Percentiles rank a stretch among this genome's conserved stretches.
Evolutionary conservation across 2,888 invertebrate genomes (phyloP).

Genomic region (Brachynemurus nebulosus): DNA sequence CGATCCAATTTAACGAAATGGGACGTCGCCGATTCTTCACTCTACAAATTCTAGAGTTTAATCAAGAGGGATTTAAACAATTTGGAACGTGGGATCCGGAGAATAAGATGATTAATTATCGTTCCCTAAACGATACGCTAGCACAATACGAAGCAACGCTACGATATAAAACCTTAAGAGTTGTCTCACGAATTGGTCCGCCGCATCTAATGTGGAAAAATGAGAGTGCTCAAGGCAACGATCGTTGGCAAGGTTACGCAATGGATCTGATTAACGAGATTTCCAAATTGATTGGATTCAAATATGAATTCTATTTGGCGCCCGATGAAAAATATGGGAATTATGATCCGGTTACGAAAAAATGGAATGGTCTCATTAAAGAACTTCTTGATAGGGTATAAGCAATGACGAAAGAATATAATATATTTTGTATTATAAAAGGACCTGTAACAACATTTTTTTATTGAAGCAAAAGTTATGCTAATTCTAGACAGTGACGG

Average conservation of each 20-base stretch:
- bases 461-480: no score
- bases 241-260: conserved; percentile 75
- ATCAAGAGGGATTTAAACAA: conserved; percentile 41
- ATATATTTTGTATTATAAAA: no score
- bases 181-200: conserved; percentile 50
- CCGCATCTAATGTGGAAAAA: conserved; percentile 51
- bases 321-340: conserved; percentile 58
- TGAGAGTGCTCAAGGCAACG: conserved; percentile 51
- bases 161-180: conserved; percentile 23
- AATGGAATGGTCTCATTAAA: conserved; percentile 67
- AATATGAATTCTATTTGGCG: conserved; percentile 56
- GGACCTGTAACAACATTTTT: no score
- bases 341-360: conserved; percentile 50
- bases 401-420: conserved; percentile 23
- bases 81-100: conserved; percentile 35
- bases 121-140: conserved; percentile 20
- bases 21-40: conserved; percentile 50
- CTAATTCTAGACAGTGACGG: no score
- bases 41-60: conserved; percentile 50
- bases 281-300: conserved; percentile 42
- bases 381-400: conserved; percentile 66
- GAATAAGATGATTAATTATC: conserved; percentile 21
- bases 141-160: neutral
- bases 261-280: conserved; percentile 80
- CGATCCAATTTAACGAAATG: conserved; percentile 45